Evolutionary conservation across 2,113 vertebrate species (phyloP), one percentile per base, ranked within the genome.

Genomic region (Heliornis fulica): DNA sequence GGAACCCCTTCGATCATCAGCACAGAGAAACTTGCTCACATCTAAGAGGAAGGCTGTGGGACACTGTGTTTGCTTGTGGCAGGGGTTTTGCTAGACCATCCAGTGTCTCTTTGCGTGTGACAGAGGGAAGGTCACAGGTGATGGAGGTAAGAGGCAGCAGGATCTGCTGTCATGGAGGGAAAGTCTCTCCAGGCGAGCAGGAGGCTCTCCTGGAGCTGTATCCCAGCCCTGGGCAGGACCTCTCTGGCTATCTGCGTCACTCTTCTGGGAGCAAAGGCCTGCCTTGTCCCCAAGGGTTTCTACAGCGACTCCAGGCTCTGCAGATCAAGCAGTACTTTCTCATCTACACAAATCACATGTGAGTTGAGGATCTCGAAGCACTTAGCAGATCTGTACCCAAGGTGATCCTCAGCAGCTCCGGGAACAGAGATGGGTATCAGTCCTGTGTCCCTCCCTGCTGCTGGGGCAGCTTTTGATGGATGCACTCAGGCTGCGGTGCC

Each of bases 91-190:
- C 19, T n/a, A 14, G 48, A 21, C 32, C 8, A 14, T 17, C 32
- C 40, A 38, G 40, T 3, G 29, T 69, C 59, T 48, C 41, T 3
- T 5, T 36, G 34, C 1, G 0, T 29, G 36, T 26, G 46, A 9
- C 26, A 20, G 65, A 25, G 28, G 38, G 32, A 40, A 61, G 29
- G 71, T 41, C n/a, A 5, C 12, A 6, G 45, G 72, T 12, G 40
- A 57, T 5, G 5, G 10, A 13, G 1, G 5, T n/a, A 21, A 2
- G 5, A 16, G 76, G 48, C 19, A 65, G 11, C 38, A 43, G 68
- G 61, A 53, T 22, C 6, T 15, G 43, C 50, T 34, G 6, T 15
- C 26, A 40, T 83, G 20, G 65, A 75, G 46, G 51, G 38, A 41
- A 31, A n/a, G 57, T 41, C 28, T 79, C 22, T 34, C 40, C 14